Evolutionary conservation across 2,113 vertebrate species (phyloP).

Genomic region (Thunnus thynnus): DNA sequence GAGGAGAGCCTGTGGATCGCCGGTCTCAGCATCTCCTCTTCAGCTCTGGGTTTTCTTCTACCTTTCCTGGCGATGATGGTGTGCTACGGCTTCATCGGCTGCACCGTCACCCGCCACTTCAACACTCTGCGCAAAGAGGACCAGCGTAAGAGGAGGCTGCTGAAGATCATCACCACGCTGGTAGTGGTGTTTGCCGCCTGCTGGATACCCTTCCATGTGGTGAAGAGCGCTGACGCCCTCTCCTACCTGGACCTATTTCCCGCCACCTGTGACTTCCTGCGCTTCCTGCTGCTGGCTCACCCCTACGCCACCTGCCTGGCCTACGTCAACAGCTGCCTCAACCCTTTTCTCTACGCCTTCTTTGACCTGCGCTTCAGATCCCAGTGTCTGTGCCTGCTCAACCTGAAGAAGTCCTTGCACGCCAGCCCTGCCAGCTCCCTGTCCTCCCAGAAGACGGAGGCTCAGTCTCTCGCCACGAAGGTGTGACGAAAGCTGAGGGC

Average conservation of each 20-base stretch:
- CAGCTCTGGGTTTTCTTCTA: constrained; percentile 86
- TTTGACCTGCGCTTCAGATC: constrained; percentile 90
- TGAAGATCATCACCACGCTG: constrained; percentile 89
- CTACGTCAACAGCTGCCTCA: constrained; percentile 92
- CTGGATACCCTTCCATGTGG: constrained; percentile 90
- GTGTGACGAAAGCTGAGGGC: constrained; percentile 78
- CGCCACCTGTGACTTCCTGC: constrained; percentile 83
- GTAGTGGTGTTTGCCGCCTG: constrained; percentile 89
- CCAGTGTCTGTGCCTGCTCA: constrained; percentile 87
- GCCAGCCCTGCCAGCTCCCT: constrained; percentile 81
- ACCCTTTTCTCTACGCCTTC: constrained; percentile 91
- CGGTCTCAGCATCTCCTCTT: constrained; percentile 87
- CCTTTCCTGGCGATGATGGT: constrained; percentile 89
- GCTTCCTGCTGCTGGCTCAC: constrained; percentile 85
- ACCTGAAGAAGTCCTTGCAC: constrained; percentile 83
- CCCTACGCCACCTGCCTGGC: constrained; percentile 90
- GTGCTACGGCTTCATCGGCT: constrained; percentile 89
- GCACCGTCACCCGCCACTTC: constrained; percentile 88
- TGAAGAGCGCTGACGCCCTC: constrained; percentile 88
- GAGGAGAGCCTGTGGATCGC: constrained; percentile 85
- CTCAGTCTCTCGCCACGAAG: constrained; percentile 87
- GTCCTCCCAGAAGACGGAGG: constrained; percentile 89
- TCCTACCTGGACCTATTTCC: constrained; percentile 84
- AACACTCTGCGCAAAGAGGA: constrained; percentile 86
- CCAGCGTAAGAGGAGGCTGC: constrained; percentile 85